Percentiles rank a stretch among this genome's conserved stretches.
Conservation (phyloP, 2,797 vertebrate genomes). For the Sebastes reedi region DNA sequence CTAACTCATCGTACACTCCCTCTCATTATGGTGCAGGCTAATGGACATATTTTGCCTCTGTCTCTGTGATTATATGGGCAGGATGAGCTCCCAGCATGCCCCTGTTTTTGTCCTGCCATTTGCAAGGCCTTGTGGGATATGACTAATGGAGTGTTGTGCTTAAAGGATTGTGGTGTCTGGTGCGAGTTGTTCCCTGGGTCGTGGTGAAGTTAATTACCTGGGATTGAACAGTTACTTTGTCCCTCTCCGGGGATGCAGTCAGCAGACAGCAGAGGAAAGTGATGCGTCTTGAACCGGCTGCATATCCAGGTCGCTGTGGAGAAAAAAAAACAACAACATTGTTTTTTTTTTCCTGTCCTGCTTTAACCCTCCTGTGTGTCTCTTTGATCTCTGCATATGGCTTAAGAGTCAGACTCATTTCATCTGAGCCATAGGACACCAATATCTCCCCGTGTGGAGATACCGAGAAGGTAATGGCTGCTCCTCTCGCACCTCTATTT, state of each 20-base stretch:
- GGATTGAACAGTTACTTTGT: slow-evolving; percentile 78
- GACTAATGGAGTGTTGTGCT: slow-evolving; percentile 79
- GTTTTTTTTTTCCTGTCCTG: not conserved
- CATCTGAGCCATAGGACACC: slow-evolving; percentile 41
- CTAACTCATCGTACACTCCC: not conserved
- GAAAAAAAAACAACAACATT: slow-evolving; percentile 37
- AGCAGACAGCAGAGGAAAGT: slow-evolving; percentile 59
- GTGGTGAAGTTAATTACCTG: slow-evolving; percentile 81
- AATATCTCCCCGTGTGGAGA: slow-evolving; percentile 26
- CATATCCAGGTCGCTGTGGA: slow-evolving; percentile 64
- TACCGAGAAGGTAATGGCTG: slow-evolving; percentile 12
- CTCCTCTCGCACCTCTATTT: slow-evolving; percentile 19
- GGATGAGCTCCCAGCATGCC: slow-evolving; percentile 55
- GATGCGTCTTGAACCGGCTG: slow-evolving; percentile 62
- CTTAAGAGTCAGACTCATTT: slow-evolving; percentile 51
- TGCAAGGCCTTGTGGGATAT: slow-evolving; percentile 72
- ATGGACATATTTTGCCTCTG: slow-evolving; percentile 30
- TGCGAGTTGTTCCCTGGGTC: slow-evolving; percentile 71
- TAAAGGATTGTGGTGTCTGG: slow-evolving; percentile 78
- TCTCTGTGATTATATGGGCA: slow-evolving; percentile 51
- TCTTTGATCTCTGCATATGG: slow-evolving; percentile 46
- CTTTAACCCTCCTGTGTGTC: slow-evolving; percentile 41
- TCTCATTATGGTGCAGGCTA: slow-evolving; percentile 30
- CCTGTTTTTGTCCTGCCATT: slow-evolving; percentile 65
- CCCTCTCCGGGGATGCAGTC: slow-evolving; percentile 59